Evolutionary conservation across 2,113 vertebrate species (phyloP).

Genomic region (Sander lucioperca): DNA sequence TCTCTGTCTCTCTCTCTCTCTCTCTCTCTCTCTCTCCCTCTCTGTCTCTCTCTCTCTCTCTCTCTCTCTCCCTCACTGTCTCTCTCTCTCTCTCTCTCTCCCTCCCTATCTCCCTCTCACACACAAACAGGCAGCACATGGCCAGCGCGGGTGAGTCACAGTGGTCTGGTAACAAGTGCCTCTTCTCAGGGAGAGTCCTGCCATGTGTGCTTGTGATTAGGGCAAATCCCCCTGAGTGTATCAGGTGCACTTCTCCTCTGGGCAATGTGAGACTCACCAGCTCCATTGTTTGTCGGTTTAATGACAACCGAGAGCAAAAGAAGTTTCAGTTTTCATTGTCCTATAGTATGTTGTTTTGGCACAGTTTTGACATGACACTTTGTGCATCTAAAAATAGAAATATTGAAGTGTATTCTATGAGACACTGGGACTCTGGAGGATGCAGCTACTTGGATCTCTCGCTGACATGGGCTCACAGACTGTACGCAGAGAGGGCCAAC

Average conservation of each 20-base stretch:
- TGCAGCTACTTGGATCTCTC: slow-evolving; percentile 23
- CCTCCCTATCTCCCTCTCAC: neutral
- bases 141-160: slow-evolving; percentile 77
- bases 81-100: neutral
- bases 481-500: slow-evolving; percentile 1
- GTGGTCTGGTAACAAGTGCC: slow-evolving; percentile 67
- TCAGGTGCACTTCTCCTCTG: slow-evolving; percentile 72
- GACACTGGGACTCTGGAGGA: slow-evolving; percentile 16
- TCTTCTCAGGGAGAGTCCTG: slow-evolving; percentile 79
- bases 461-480: slow-evolving; percentile 24
- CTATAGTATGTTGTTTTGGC: slow-evolving; percentile 7
- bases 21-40: neutral
- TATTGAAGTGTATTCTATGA: slow-evolving; percentile 44
- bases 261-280: slow-evolving; percentile 69
- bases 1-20: neutral
- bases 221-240: slow-evolving; percentile 60
- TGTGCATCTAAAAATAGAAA: slow-evolving; percentile 41
- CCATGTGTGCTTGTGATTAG: slow-evolving; percentile 69
- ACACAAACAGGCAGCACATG: slow-evolving; percentile 72
- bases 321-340: neutral
- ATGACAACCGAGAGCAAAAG: neutral
- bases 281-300: slow-evolving; percentile 52
- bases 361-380: slow-evolving; percentile 13
- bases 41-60: neutral
- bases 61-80: neutral